A percentile compares a stretch with the other conserved stretches of the same genome.
phyloP scores from a whole-genome alignment of 2,888 invertebrate genomes.

The Drosophila atripex region DNA sequence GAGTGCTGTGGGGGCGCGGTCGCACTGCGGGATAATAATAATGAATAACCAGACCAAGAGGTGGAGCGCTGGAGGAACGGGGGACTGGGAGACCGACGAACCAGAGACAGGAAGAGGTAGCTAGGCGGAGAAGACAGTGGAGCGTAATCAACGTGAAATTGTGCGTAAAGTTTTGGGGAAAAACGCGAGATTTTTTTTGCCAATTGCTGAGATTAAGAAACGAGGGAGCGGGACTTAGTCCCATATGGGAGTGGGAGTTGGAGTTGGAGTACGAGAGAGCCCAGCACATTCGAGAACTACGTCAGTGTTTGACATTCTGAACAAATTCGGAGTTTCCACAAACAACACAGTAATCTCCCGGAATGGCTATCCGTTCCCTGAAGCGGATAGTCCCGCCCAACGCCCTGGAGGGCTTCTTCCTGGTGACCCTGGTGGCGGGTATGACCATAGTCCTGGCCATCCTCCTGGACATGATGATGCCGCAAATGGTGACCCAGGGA shows the following conservation, averaged over 20 bases:
- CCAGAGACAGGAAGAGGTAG: conserved; percentile 13
- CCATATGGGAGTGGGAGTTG: neutral
- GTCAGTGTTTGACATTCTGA: neutral
- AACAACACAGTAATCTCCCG: neutral
- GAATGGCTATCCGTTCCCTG: neutral
- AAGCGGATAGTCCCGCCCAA: neutral
- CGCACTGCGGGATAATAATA: conserved; percentile 14
- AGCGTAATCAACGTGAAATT: conserved; percentile 61
- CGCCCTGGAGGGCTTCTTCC: neutral
- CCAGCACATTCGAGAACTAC: neutral
- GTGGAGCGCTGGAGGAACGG: conserved; percentile 16
- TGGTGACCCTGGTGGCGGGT: neutral
- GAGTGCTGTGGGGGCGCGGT: conserved; percentile 25
- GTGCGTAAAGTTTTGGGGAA: conserved; percentile 53
- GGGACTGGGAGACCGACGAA: neutral
- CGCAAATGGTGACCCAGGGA: neutral
- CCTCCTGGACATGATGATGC: neutral
- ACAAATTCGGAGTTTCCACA: neutral
- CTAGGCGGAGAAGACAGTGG: conserved; percentile 4
- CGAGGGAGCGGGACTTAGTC: neutral
- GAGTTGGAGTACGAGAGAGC: neutral
- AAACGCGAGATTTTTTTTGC: conserved; percentile 12
- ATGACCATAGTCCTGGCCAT: neutral
- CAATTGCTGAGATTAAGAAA: conserved; percentile 4
- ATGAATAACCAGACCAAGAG: conserved; percentile 18